phyloP scores from a whole-genome alignment of 2,113 vertebrate genomes.

The Hipposideros armiger region DNA sequence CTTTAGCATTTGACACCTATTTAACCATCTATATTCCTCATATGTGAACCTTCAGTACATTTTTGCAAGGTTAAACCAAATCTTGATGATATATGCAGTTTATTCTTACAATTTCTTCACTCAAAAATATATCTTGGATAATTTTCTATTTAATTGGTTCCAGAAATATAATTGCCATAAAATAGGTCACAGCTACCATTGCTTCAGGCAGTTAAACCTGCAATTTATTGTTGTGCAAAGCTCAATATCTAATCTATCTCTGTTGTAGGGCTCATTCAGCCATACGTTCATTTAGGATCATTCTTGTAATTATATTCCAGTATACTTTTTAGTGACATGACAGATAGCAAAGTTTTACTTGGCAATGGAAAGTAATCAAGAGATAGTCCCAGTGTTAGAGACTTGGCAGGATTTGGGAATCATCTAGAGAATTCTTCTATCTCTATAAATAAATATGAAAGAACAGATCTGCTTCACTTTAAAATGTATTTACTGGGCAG shows the following conservation, averaged over 20 bases:
- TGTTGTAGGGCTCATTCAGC: background rate
- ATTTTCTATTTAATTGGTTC: background rate
- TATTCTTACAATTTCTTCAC: constrained; percentile 21
- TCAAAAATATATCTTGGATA: background rate
- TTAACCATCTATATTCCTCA: background rate
- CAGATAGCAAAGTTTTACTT: background rate
- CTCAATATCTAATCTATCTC: background rate
- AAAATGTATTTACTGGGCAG: background rate
- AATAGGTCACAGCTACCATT: background rate
- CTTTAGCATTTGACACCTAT: background rate
- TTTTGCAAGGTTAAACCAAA: background rate
- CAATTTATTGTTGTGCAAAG: background rate
- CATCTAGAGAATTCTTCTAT: background rate
- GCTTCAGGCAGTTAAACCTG: background rate
- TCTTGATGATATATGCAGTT: background rate
- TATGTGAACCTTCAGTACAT: background rate
- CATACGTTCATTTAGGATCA: background rate
- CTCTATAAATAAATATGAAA: background rate
- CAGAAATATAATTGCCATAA: background rate
- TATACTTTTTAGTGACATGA: background rate
- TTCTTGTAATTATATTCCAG: background rate
- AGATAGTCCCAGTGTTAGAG: background rate
- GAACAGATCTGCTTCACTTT: background rate
- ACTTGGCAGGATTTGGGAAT: background rate
- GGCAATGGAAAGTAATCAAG: background rate